Conservation (phyloP, 2,113 vertebrate species). For the Perognathus longimembris region DNA sequence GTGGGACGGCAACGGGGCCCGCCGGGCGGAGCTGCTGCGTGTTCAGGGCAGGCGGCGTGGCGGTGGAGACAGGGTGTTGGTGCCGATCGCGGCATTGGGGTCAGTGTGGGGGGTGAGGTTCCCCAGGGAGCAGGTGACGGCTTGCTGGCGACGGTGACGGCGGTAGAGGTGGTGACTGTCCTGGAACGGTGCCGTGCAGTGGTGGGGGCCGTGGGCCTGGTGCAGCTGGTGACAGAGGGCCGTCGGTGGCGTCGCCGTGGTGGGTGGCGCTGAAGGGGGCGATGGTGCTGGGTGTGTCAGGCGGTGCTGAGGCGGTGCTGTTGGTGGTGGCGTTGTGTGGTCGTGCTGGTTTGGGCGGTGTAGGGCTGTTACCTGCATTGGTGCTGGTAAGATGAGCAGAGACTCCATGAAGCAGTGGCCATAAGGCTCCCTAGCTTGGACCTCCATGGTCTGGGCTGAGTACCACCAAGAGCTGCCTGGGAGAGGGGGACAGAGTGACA, state of each 20-base stretch:
- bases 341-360: rapidly evolving
- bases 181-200: neutral
- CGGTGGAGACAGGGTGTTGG: no score
- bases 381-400: neutral
- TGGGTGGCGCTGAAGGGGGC: neutral
- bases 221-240: neutral
- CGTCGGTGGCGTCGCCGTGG: neutral
- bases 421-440: no score
- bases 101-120: no score
- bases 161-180: neutral
- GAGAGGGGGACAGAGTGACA: neutral
- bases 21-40: neutral
- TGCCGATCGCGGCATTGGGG: no score
- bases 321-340: rapidly evolving
- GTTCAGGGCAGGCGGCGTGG: no score
- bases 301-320: rapidly evolving
- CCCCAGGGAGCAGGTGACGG: no score
- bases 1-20: rapidly evolving
- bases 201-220: no score
- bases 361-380: neutral
- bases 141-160: no score
- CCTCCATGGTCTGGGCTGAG: no score
- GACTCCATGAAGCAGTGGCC: neutral
- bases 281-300: no score
- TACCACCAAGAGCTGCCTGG: no score